A percentile compares a stretch with the other conserved stretches of the same genome.
These are phyloP conservation scores for mouse (Mus musculus) DNA, from an alignment of 2,113 vertebrate genomes.

Conservation along the genomic window GRCm39 chr13:110589001-110589500, in stretches of 20 bases:
- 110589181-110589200: too few species aligned
- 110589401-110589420: not conserved
- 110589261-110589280: not conserved
- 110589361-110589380: not conserved
- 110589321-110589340: not conserved
- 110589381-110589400: not conserved
- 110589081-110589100: not conserved
- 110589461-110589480: not conserved
- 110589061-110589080: not conserved
- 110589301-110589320: not conserved
- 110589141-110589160: not conserved
- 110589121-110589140: not conserved
- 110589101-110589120: not conserved
- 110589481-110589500: not conserved
- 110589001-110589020: not conserved
- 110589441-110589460: not conserved
- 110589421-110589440: not conserved
- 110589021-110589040: slow-evolving; percentile 48
- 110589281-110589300: not conserved
- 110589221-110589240: not conserved
- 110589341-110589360: not conserved
- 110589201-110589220: too few species aligned
- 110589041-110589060: slow-evolving; percentile 16
- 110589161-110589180: not conserved
- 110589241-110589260: not conserved